Evolutionary conservation across 1,140 invertebrate species (phyloP).

Genomic region (Samia ricini): DNA sequence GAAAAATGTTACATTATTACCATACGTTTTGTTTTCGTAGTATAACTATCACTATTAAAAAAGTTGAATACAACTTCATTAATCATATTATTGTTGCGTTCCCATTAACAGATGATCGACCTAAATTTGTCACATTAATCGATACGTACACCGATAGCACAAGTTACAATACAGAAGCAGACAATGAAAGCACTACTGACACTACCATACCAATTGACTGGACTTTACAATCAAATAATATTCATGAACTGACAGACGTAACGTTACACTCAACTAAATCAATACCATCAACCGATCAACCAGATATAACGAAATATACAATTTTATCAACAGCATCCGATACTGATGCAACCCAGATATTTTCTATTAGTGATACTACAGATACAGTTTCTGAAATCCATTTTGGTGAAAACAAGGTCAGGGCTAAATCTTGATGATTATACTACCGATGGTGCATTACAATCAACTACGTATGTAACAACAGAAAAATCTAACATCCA

Average conservation of each 20-base stretch:
- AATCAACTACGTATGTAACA: background rate
- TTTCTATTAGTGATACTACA: background rate
- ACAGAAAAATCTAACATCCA: background rate
- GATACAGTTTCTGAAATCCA: background rate
- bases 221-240: constrained; percentile 4
- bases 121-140: constrained; percentile 71
- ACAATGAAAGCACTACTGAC: constrained; percentile 27
- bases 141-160: constrained; percentile 55
- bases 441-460: background rate
- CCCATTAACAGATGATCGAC: constrained; percentile 73
- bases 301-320: constrained; percentile 1
- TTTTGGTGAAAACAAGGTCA: background rate
- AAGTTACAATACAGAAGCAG: constrained; percentile 34
- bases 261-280: background rate
- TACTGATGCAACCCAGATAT: background rate
- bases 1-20: too few species aligned
- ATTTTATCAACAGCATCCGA: constrained; percentile 2
- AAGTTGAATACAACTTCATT: constrained; percentile 19
- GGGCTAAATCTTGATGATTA: background rate
- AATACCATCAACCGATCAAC: background rate
- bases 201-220: constrained; percentile 18
- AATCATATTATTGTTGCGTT: constrained; percentile 54
- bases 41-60: too few species aligned
- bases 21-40: too few species aligned
- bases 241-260: constrained; percentile 2